A percentile compares a stretch with the other conserved stretches of the same genome.
phyloP scores from a whole-genome alignment of 2,797 vertebrate species.

The Lemur catta region DNA sequence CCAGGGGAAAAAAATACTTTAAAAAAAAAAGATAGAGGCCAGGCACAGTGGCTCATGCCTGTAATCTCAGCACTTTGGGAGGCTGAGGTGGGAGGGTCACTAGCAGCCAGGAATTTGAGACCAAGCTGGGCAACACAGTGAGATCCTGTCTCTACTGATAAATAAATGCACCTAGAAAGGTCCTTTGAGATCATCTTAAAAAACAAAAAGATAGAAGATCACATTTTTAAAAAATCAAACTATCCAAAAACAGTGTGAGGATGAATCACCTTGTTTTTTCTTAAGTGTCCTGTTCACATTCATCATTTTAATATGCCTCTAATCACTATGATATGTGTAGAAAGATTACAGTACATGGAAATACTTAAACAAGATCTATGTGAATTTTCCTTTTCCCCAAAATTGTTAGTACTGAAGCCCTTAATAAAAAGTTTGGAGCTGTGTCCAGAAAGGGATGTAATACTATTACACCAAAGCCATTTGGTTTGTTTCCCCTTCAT shows the following conservation, averaged over 20 bases:
- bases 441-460: slow-evolving; percentile 5
- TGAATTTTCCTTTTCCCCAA: slow-evolving; percentile 22
- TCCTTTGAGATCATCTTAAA: background rate
- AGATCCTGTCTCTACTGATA: background rate
- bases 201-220: background rate
- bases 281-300: slow-evolving; percentile 21
- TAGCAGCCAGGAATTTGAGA: background rate
- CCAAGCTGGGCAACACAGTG: background rate
- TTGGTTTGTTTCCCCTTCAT: slow-evolving; percentile 42
- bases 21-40: background rate
- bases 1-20: background rate
- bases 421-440: background rate
- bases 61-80: background rate
- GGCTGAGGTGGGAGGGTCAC: background rate
- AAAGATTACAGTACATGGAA: background rate
- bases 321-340: background rate
- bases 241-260: background rate
- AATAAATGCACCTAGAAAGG: background rate
- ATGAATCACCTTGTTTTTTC: background rate
- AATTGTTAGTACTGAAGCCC: slow-evolving; percentile 18
- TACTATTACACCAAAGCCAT: slow-evolving; percentile 3
- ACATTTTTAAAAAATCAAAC: background rate
- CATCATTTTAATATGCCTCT: background rate
- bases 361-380: slow-evolving; percentile 27
- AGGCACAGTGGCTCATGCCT: too few species aligned